Conservation (phyloP, 2,113 vertebrate genomes). For the Ranitomeya variabilis region DNA sequence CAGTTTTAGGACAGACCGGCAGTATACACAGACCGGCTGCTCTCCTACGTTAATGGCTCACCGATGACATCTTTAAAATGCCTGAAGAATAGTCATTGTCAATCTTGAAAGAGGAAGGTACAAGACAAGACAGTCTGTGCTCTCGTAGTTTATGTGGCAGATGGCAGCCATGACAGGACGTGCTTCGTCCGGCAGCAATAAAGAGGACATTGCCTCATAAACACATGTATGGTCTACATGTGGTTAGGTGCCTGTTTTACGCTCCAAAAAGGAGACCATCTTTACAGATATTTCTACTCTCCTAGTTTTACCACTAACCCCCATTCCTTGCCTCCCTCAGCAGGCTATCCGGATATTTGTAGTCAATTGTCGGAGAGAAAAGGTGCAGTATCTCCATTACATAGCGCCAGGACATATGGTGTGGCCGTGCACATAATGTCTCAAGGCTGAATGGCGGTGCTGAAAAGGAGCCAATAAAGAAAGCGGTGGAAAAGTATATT, state of each 20-base stretch:
- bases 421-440: no score
- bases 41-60: neutral
- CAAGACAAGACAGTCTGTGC: neutral
- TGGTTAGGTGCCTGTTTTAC: neutral
- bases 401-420: no score
- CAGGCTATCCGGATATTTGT: no score
- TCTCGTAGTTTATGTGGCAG: neutral
- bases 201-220: constrained; percentile 6
- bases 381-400: no score
- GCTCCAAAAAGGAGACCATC: neutral
- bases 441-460: no score
- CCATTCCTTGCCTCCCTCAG: no score
- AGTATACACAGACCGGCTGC: neutral
- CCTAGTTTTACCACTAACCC: no score
- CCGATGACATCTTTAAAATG: neutral
- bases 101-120: neutral
- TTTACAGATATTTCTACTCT: no score
- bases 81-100: neutral
- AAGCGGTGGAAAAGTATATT: no score
- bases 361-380: no score
- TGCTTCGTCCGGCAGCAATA: constrained; percentile 9
- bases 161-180: constrained; percentile 28
- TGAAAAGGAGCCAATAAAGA: no score
- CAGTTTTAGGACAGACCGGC: neutral
- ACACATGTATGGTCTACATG: neutral